Percentiles rank a stretch among this genome's conserved stretches.
These are phyloP conservation scores for Oncorhynchus masou DNA, from an alignment of 2,113 vertebrate species.

Conservation along the genomic window DNA sequence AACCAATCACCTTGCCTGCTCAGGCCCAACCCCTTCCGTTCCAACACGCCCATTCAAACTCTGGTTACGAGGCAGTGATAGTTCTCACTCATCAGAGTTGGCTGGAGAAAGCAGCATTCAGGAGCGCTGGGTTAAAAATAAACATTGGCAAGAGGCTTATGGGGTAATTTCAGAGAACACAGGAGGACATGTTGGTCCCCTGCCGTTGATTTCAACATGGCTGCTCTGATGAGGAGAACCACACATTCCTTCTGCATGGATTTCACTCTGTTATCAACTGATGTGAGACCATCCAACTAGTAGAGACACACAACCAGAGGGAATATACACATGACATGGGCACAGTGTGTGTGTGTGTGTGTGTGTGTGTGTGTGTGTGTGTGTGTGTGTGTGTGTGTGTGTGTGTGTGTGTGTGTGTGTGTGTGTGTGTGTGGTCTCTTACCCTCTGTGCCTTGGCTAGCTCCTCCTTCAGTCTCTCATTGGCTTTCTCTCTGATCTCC, in stretches of 20 bases:
- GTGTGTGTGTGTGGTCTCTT: constrained; percentile 52
- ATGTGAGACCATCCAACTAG: background rate
- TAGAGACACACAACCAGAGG: background rate
- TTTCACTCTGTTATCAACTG: background rate
- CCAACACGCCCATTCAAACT: too few relatives aligned
- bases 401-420: background rate
- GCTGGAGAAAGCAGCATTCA: too few relatives aligned
- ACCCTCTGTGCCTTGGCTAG: constrained; percentile 97
- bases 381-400: too few relatives aligned
- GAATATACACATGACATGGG: background rate
- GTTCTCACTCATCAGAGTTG: too few relatives aligned
- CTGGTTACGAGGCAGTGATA: too few relatives aligned
- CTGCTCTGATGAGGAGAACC: too few relatives aligned
- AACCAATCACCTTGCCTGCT: too few relatives aligned
- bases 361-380: too few relatives aligned
- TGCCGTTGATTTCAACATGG: background rate
- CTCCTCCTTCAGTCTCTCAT: constrained; percentile 96
- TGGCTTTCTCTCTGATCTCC: constrained; percentile 95
- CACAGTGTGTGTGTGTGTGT: background rate
- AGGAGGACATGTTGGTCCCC: background rate
- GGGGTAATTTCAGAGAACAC: background rate
- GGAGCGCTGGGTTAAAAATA: too few relatives aligned
- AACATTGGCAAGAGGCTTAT: too few relatives aligned
- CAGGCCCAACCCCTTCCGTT: too few relatives aligned
- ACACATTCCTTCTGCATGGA: too few relatives aligned